phyloP scores from a whole-genome alignment of 2,797 vertebrate genomes.

The Acanthopagrus latus region DNA sequence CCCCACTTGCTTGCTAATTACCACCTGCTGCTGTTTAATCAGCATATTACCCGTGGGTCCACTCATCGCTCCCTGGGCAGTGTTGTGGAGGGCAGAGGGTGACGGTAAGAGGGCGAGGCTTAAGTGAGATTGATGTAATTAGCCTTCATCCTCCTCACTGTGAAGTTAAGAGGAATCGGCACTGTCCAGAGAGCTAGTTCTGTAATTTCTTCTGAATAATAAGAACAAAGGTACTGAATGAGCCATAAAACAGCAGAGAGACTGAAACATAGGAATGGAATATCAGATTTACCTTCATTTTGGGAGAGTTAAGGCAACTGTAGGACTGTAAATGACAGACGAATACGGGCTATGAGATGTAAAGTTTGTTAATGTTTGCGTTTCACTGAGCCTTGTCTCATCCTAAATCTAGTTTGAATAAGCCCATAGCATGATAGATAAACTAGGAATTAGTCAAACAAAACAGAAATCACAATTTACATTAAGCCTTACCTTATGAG shows the following conservation, averaged over 20 bases:
- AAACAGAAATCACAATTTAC: no score
- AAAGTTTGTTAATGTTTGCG: not conserved
- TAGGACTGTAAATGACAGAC: not conserved
- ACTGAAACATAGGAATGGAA: not conserved
- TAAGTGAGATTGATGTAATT: constrained; percentile 73
- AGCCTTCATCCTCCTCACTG: constrained; percentile 46
- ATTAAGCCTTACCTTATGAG: no score
- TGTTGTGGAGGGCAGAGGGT: constrained; percentile 50
- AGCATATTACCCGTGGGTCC: constrained; percentile 53
- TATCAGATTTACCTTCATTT: not conserved
- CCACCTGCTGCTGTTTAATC: constrained; percentile 59
- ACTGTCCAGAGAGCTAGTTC: constrained; percentile 14
- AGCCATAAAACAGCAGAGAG: not conserved
- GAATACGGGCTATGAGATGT: no score
- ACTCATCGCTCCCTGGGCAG: constrained; percentile 41
- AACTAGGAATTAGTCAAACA: not conserved
- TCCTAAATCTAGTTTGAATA: no score
- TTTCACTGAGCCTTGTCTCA: not conserved
- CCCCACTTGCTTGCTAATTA: constrained; percentile 61
- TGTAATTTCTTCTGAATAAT: constrained; percentile 40
- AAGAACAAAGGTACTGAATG: constrained; percentile 9
- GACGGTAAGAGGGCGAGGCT: constrained; percentile 33
- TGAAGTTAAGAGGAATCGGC: constrained; percentile 37
- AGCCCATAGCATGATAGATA: no score
- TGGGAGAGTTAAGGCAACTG: not conserved